phyloP scores from a whole-genome alignment of 2,797 vertebrate species.

The Botia almorhae region DNA sequence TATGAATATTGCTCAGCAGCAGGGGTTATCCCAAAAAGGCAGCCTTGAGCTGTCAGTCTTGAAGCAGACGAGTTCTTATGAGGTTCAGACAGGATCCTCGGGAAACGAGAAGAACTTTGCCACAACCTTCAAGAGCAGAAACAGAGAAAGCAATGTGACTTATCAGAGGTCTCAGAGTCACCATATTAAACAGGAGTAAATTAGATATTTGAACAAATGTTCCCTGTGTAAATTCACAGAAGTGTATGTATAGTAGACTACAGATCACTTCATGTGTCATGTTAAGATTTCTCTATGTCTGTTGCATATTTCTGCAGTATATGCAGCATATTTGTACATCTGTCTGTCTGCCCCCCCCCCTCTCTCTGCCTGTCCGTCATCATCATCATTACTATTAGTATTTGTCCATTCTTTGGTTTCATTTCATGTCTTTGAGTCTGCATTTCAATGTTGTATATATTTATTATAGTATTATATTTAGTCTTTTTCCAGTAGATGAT shows the following conservation, averaged over 20 bases:
- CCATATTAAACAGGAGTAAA: constrained; percentile 54
- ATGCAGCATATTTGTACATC: not conserved
- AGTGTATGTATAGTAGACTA: constrained; percentile 21
- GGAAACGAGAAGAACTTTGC: constrained; percentile 28
- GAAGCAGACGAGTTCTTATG: constrained; percentile 68
- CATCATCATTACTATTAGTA: not conserved
- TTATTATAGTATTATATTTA: too few relatives aligned
- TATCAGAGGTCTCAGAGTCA: constrained; percentile 38
- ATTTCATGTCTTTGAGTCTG: not conserved
- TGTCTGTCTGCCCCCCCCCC: not conserved
- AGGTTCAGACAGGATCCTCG: constrained; percentile 39
- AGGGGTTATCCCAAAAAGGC: constrained; percentile 88
- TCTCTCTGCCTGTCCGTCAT: not conserved
- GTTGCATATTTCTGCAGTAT: not conserved
- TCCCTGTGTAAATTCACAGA: constrained; percentile 48
- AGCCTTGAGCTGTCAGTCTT: constrained; percentile 86
- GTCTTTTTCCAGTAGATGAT: constrained; percentile 4
- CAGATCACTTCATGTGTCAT: constrained; percentile 36
- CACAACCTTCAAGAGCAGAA: constrained; percentile 37
- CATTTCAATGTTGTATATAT: not conserved
- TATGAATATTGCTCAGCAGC: constrained; percentile 98
- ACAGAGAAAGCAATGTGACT: constrained; percentile 43
- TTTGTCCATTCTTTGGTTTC: not conserved
- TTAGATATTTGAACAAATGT: constrained; percentile 48
- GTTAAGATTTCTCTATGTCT: constrained; percentile 26